Evolutionary conservation across 35 echinoderm and acorn worm genomes (phyloP).

Genomic region (Heliocidaris erythrogramma): DNA sequence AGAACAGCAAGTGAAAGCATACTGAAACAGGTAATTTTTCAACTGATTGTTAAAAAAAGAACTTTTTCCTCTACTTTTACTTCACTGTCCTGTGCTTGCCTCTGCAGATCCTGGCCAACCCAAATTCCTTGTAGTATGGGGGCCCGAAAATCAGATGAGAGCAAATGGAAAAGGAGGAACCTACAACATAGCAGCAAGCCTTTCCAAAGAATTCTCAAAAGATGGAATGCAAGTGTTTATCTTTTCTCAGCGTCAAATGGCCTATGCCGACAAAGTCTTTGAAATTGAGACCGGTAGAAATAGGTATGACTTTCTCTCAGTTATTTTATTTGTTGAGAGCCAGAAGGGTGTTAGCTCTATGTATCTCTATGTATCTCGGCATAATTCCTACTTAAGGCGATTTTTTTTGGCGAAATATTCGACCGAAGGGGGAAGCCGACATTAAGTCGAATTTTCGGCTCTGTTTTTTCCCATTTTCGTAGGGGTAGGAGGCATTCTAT

Average conservation of each 20-base stretch:
- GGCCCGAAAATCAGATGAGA: slow-evolving; percentile 50
- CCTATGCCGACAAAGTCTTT: slow-evolving; percentile 64
- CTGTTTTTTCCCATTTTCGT: no score
- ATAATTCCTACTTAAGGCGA: no score
- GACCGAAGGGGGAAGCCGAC: no score
- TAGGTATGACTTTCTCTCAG: slow-evolving; percentile 51
- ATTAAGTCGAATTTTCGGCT: no score
- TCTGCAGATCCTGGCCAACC: slow-evolving; percentile 43
- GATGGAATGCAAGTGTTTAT: slow-evolving; percentile 57
- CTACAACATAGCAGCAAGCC: slow-evolving; percentile 54
- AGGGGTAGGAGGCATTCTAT: no score
- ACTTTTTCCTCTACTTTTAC: background rate
- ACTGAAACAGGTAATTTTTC: no score
- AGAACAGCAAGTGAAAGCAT: no score
- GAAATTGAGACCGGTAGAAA: slow-evolving; percentile 69
- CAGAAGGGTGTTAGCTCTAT: no score
- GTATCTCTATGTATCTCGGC: no score
- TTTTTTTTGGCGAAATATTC: no score
- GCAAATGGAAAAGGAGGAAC: slow-evolving; percentile 61
- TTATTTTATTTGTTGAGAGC: no score
- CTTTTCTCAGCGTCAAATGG: slow-evolving; percentile 65
- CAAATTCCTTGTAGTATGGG: slow-evolving; percentile 75
- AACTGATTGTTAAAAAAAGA: background rate
- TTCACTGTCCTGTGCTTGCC: background rate
- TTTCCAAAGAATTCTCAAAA: slow-evolving; percentile 41